Conservation (phyloP, 1,140 invertebrate genomes). For the Cydia splendana region DNA sequence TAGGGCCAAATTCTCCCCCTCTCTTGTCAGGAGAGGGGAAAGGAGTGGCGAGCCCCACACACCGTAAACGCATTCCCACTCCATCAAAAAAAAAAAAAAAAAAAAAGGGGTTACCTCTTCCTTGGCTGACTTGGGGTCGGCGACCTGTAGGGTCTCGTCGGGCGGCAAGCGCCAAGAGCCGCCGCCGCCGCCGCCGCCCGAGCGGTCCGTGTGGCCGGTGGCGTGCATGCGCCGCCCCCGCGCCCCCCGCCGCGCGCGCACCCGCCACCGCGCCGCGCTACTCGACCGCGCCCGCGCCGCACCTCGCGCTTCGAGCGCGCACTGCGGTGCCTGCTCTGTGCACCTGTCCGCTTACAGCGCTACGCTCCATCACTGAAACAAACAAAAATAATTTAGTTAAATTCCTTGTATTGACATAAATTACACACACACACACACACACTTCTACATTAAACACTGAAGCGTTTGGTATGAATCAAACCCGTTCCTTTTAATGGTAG, state of each 20-base stretch:
- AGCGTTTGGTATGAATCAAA: too few relatives aligned
- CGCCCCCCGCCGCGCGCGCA: constrained; percentile 59
- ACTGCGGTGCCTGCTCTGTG: constrained; percentile 40
- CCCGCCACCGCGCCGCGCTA: constrained; percentile 73
- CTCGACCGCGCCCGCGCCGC: constrained; percentile 53
- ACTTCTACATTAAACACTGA: too few relatives aligned
- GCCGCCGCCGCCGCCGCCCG: constrained; percentile 80
- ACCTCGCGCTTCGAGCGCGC: constrained; percentile 42
- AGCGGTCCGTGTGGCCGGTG: constrained; percentile 89
- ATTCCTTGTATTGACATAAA: neutral
- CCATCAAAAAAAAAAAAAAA: too few relatives aligned
- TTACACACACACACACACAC: too few relatives aligned
- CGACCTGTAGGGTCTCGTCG: constrained; percentile 93
- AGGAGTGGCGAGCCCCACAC: too few relatives aligned
- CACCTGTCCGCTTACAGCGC: constrained; percentile 36
- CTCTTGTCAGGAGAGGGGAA: too few relatives aligned
- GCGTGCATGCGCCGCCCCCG: constrained; percentile 86
- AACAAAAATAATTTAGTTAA: neutral
- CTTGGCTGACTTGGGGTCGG: constrained; percentile 88
- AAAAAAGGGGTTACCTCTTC: constrained; percentile 81
- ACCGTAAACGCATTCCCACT: too few relatives aligned
- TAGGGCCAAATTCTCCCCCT: too few relatives aligned
- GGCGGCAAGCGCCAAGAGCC: constrained; percentile 91
- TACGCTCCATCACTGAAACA: constrained; percentile 57
- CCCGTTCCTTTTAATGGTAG: too few relatives aligned